These are phyloP conservation scores for Clarias fuscus DNA, from an alignment of 2,797 vertebrate genomes.

Conservation along the genomic window DNA sequence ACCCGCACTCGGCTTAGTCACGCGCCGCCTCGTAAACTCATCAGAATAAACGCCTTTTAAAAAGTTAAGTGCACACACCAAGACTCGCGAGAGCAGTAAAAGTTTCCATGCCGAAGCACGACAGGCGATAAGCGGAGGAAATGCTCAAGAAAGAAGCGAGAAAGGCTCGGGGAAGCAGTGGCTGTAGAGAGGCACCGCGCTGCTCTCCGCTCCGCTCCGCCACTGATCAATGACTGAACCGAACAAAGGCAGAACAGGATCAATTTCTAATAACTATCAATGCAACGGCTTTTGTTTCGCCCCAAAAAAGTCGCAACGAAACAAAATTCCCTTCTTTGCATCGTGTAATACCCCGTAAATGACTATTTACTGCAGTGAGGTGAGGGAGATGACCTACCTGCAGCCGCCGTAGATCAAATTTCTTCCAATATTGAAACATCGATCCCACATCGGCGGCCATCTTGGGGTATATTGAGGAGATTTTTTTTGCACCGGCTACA, in stretches of 20 bases:
- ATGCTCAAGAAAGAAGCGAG: slow-evolving; percentile 25
- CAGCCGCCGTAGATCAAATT: slow-evolving; percentile 93
- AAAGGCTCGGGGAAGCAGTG: slow-evolving; percentile 51
- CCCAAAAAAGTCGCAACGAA: slow-evolving; percentile 44
- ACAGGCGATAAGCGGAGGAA: slow-evolving; percentile 24
- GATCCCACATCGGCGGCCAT: slow-evolving; percentile 99
- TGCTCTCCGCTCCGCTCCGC: slow-evolving; percentile 68
- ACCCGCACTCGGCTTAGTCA: slow-evolving; percentile 44
- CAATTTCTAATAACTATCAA: slow-evolving; percentile 96
- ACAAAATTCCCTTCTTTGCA: slow-evolving; percentile 30
- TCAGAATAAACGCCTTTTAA: slow-evolving; percentile 65
- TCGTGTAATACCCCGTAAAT: slow-evolving; percentile 39
- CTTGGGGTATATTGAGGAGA: slow-evolving; percentile 92
- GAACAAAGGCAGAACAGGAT: slow-evolving; percentile 96
- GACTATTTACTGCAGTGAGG: slow-evolving; percentile 60
- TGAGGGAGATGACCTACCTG: slow-evolving; percentile 85
- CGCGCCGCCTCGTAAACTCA: slow-evolving; percentile 55
- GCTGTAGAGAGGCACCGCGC: slow-evolving; percentile 32
- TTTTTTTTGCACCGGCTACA: slow-evolving; percentile 83
- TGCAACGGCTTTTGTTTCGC: slow-evolving; percentile 69
- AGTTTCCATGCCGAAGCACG: slow-evolving; percentile 69
- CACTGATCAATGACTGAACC: slow-evolving; percentile 89
- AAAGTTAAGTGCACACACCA: slow-evolving; percentile 70
- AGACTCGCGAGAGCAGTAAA: slow-evolving; percentile 69
- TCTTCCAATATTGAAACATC: slow-evolving; percentile 96